Percentiles rank a stretch among this genome's conserved stretches.
These are phyloP conservation scores for Mesoclemmys tuberculata DNA, from an alignment of 2,113 vertebrate species.

Conservation along the genomic window DNA sequence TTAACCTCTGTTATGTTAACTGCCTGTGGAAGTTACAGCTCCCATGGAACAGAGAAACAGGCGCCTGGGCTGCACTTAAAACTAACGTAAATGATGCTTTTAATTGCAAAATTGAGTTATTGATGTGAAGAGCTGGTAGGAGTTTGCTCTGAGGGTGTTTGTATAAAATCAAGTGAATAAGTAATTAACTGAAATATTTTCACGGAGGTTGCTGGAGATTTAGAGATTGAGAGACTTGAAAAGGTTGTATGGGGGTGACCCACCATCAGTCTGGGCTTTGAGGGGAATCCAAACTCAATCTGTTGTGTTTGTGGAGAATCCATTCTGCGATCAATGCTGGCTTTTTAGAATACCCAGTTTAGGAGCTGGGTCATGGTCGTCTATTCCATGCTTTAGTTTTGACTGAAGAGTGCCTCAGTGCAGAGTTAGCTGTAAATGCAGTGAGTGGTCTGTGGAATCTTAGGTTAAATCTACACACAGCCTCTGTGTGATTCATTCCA, in stretches of 20 bases:
- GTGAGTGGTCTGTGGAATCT: background rate
- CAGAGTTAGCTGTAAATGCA: background rate
- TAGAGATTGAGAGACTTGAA: background rate
- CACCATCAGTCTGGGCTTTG: background rate
- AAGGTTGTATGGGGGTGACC: background rate
- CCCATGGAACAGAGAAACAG: background rate
- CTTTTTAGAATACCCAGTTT: background rate
- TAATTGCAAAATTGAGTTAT: background rate
- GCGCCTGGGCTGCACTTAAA: background rate
- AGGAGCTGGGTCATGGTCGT: background rate
- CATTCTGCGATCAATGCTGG: background rate
- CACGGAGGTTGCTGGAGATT: background rate
- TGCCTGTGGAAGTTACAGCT: background rate
- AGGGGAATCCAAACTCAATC: background rate
- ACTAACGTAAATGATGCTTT: background rate
- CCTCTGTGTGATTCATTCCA: background rate
- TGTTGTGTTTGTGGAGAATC: background rate
- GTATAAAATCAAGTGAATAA: background rate
- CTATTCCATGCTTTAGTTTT: background rate
- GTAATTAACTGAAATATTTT: background rate
- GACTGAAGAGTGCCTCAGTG: background rate
- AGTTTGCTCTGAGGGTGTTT: background rate
- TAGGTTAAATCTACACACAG: background rate
- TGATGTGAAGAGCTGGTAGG: background rate
- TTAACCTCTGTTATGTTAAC: background rate